Percentiles rank a stretch among this genome's conserved stretches.
Evolutionary conservation across 1,140 invertebrate genomes (phyloP).

Genomic region (Tribolium madens): DNA sequence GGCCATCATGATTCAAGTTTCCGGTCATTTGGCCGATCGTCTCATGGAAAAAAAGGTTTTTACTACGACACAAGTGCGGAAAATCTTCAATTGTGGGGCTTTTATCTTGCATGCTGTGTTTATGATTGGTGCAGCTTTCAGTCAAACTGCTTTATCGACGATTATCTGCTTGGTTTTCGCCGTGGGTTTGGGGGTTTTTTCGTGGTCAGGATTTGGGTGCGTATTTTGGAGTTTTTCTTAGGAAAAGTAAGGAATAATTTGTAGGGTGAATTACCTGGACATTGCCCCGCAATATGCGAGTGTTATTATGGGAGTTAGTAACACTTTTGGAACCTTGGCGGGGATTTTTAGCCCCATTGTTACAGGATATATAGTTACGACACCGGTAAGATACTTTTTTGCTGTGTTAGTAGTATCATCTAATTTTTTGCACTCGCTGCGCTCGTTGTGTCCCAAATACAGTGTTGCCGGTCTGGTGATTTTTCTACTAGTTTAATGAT

Average conservation of each 20-base stretch:
- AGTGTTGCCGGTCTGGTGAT: too few relatives aligned
- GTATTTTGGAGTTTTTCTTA: not conserved
- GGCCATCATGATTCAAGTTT: conserved; percentile 81
- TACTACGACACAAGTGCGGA: conserved; percentile 80
- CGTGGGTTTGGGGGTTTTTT: conserved; percentile 90
- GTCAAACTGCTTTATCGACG: conserved; percentile 73
- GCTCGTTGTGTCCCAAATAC: too few relatives aligned
- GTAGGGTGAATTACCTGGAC: conserved; percentile 88
- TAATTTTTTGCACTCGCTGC: too few relatives aligned
- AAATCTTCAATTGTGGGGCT: conserved; percentile 81
- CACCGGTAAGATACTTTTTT: conserved; percentile 74
- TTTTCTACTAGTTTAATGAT: too few relatives aligned
- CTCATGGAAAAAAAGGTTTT: conserved; percentile 74
- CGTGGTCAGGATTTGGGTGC: conserved; percentile 90
- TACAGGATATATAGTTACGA: conserved; percentile 81
- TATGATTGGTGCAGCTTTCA: conserved; percentile 82
- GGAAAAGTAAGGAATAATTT: conserved; percentile 50
- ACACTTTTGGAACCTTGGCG: conserved; percentile 89
- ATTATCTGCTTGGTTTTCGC: conserved; percentile 85
- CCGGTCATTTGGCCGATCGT: conserved; percentile 86
- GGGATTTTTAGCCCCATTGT: conserved; percentile 88
- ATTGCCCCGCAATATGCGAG: conserved; percentile 87
- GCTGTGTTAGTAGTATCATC: too few relatives aligned
- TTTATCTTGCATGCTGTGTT: conserved; percentile 87
- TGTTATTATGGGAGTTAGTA: conserved; percentile 88